phyloP scores from a whole-genome alignment of 2,797 vertebrate species.

The Syngnathus acus region DNA sequence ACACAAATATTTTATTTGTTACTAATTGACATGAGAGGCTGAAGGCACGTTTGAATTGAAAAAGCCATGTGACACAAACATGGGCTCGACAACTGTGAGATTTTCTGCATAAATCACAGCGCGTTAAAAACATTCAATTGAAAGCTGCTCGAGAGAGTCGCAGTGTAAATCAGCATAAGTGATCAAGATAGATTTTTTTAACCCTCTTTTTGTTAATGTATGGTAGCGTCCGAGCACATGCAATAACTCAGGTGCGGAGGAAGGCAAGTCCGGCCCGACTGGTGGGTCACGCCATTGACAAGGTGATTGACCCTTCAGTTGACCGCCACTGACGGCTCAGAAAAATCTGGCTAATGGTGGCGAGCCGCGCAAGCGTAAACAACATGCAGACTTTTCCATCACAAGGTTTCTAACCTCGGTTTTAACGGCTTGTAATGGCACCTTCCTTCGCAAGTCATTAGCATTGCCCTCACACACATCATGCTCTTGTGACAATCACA shows the following conservation, averaged over 20 bases:
- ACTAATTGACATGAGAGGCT: slow-evolving; percentile 1
- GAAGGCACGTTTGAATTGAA: neutral
- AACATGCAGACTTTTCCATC: slow-evolving; percentile 24
- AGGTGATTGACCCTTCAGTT: slow-evolving; percentile 69
- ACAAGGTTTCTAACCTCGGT: slow-evolving; percentile 56
- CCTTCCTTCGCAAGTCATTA: slow-evolving; percentile 35
- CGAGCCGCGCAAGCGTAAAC: slow-evolving; percentile 24
- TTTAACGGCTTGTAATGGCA: slow-evolving; percentile 52
- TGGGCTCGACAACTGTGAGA: slow-evolving; percentile 37
- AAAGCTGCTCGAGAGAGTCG: slow-evolving; percentile 51
- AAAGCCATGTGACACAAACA: slow-evolving; percentile 17
- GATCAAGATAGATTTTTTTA: slow-evolving; percentile 67
- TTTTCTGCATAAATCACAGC: slow-evolving; percentile 66
- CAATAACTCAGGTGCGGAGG: slow-evolving; percentile 66
- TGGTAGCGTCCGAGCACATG: slow-evolving; percentile 38
- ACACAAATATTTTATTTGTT: neutral
- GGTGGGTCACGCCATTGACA: slow-evolving; percentile 67
- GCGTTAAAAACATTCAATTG: slow-evolving; percentile 55
- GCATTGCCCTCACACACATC: slow-evolving; percentile 54
- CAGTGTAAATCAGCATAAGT: slow-evolving; percentile 70
- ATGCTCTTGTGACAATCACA: slow-evolving; percentile 48
- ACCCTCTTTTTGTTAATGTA: slow-evolving; percentile 56
- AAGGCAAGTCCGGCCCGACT: slow-evolving; percentile 24
- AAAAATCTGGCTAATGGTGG: slow-evolving; percentile 76
- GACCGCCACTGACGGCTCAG: slow-evolving; percentile 66